phyloP scores from a whole-genome alignment of 1,140 invertebrate species.

The Zophobas morio region DNA sequence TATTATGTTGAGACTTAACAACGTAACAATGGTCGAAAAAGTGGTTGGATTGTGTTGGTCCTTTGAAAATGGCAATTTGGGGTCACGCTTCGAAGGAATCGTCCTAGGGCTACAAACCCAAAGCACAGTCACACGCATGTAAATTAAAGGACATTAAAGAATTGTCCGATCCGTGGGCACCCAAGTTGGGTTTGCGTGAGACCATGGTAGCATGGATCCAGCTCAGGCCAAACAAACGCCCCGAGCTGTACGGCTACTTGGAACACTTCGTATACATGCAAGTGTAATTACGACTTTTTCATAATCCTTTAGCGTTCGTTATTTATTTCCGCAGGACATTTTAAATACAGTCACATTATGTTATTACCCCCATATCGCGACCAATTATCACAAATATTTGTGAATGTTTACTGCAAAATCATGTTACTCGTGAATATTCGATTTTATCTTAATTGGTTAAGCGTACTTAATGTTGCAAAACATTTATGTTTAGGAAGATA shows the following conservation, averaged over 20 bases:
- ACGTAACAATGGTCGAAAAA: not conserved
- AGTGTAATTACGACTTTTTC: conserved; percentile 55
- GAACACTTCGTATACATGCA: conserved; percentile 51
- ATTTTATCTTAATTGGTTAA: conserved; percentile 41
- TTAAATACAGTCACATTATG: conserved; percentile 53
- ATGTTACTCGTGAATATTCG: conserved; percentile 41
- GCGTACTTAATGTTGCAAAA: conserved; percentile 41
- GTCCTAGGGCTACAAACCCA: conserved; percentile 21
- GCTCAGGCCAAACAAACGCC: conserved; percentile 32
- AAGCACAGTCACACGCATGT: conserved; percentile 54
- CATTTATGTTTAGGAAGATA: conserved; percentile 42
- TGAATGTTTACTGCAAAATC: conserved; percentile 44
- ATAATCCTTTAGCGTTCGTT: conserved; percentile 57
- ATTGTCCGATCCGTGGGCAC: conserved; percentile 55
- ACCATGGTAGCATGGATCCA: conserved; percentile 34
- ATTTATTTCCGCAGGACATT: conserved; percentile 55
- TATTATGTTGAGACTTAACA: no score
- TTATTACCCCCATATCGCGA: conserved; percentile 49
- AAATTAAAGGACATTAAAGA: conserved; percentile 55
- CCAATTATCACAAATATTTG: conserved; percentile 48
- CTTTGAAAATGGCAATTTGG: not conserved
- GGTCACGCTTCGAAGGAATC: conserved; percentile 3
- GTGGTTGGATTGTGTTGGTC: no score
- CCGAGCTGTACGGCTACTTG: conserved; percentile 49
- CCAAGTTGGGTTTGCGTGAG: conserved; percentile 43